Evolutionary conservation across 2,797 vertebrate genomes (phyloP), one percentile per base, ranked within the genome.

Genomic region (Gila robusta): DNA sequence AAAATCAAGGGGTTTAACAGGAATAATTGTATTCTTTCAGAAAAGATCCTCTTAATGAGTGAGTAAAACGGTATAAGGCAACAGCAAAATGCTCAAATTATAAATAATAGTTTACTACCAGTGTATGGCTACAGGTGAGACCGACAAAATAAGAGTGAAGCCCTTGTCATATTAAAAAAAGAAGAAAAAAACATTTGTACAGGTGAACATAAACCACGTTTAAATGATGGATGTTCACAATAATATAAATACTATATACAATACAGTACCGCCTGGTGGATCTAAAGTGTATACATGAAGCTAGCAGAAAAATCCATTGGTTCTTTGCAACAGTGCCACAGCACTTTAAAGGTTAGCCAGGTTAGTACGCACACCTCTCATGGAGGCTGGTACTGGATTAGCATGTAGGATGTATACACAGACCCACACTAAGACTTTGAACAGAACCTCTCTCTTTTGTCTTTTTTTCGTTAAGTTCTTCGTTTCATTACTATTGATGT

Each of bases 211-310:
- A 90, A 93, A 95, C 91, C 94, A 95, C 93, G 94, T 94, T 92
- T 94, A 95, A 82, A 93, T 93, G 93, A 95, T 91, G 95, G 93
- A 95, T 93, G 93, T 95, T 94, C 92, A 95, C 94, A 92, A 94
- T 93, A 95, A 93, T 95, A 95, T 94, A 95, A 95, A 95, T 93
- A 93, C 94, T 95, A 96, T 96, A 95, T 96, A 96, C 95, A 96
- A 91, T 96, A 94, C 94, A 95, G 95, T 95, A 95, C 94, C 95
- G 93, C 94, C 94, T 92, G 93, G 94, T 94, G 94, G 92, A 92
- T 94, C 91, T 90, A 93, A 94, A 91, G 93, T 93, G 94, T 94
- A 93, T 94, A 91, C 93, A 93, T 91, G 91, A 84, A 90, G 90
- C 91, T 91, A 88, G 80, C 74, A 66, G 69, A 89, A 77, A 72